Conservation (phyloP, 2,888 invertebrate genomes). For the Trissolcus brochymenae region DNA sequence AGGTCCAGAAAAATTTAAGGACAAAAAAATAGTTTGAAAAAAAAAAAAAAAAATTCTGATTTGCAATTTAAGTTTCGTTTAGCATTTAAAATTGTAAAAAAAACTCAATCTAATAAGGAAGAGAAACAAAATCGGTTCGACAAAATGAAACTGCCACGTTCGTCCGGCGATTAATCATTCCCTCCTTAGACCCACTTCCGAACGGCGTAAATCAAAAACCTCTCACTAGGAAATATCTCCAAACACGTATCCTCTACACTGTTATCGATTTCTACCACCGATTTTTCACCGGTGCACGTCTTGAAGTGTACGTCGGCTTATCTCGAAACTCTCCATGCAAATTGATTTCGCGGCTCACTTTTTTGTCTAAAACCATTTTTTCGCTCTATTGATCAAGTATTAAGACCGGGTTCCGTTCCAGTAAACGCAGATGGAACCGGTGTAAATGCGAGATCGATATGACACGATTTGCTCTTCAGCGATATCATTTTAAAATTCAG, state of each 20-base stretch:
- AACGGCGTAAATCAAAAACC: slow-evolving; percentile 15
- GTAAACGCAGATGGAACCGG: slow-evolving; percentile 37
- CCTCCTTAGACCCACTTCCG: slow-evolving; percentile 5
- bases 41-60: too few relatives aligned
- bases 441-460: slow-evolving; percentile 19
- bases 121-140: neutral
- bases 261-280: slow-evolving; percentile 20
- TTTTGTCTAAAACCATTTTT: slow-evolving; percentile 37
- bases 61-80: too few relatives aligned
- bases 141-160: slow-evolving; percentile 15
- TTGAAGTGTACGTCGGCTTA: neutral
- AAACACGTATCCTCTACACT: slow-evolving; percentile 1
- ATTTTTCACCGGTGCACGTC: slow-evolving; percentile 2
- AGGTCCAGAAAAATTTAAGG: too few relatives aligned
- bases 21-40: too few relatives aligned
- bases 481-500: too few relatives aligned
- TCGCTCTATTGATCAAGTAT: slow-evolving; percentile 51
- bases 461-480: slow-evolving; percentile 9
- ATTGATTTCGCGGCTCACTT: slow-evolving; percentile 42
- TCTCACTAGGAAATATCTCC: slow-evolving; percentile 11
- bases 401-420: slow-evolving; percentile 51
- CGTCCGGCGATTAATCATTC: slow-evolving; percentile 13
- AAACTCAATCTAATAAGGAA: too few relatives aligned
- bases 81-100: too few relatives aligned
- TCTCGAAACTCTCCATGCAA: slow-evolving; percentile 22